phyloP scores from a whole-genome alignment of 2,888 invertebrate genomes.

The Alviniconcha strummeri region DNA sequence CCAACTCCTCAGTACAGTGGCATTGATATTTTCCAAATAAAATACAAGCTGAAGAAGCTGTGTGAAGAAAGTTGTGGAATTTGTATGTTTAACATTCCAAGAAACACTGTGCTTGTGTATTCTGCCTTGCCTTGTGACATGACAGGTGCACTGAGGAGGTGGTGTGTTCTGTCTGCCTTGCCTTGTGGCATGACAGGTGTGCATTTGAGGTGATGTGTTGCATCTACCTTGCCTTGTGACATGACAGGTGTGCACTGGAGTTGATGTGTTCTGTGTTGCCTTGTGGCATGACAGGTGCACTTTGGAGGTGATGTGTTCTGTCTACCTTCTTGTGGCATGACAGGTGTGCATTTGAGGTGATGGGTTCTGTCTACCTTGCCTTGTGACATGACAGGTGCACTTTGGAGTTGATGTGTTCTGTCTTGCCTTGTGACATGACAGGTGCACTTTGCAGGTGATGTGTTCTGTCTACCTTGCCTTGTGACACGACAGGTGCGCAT shows the following conservation, averaged over 20 bases:
- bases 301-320: background rate
- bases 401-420: too few species aligned
- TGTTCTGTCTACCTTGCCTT: too few species aligned
- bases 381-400: too few species aligned
- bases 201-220: background rate
- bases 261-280: background rate
- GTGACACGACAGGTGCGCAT: constrained; percentile 51
- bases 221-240: background rate
- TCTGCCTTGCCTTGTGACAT: background rate
- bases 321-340: background rate
- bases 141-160: background rate
- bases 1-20: too few species aligned
- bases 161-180: background rate
- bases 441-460: too few species aligned
- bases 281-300: background rate
- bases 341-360: background rate
- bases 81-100: too few species aligned
- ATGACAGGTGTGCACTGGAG: background rate
- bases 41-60: too few species aligned
- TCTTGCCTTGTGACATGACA: background rate
- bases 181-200: background rate
- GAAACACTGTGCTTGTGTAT: too few species aligned
- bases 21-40: too few species aligned
- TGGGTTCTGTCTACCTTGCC: background rate
- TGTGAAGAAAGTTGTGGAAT: too few species aligned